These are phyloP conservation scores for Arrhopalites spinosus DNA, from an alignment of 2,888 invertebrate genomes.

Conservation along the genomic window DNA sequence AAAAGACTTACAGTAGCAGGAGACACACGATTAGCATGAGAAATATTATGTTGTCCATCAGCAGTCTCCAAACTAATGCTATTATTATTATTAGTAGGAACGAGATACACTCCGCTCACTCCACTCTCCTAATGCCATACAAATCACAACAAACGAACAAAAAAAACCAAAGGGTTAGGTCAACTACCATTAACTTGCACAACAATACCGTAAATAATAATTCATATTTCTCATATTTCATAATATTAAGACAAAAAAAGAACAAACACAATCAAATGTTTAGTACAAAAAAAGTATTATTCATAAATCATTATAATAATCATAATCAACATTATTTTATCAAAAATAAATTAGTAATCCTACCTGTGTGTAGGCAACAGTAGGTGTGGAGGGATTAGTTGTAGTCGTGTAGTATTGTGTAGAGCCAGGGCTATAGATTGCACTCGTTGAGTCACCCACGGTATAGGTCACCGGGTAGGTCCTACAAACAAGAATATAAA, in stretches of 20 bases:
- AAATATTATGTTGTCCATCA: slow-evolving; percentile 63
- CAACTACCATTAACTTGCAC: not conserved
- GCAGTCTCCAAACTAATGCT: slow-evolving; percentile 65
- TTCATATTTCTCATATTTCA: not conserved
- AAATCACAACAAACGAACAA: not conserved
- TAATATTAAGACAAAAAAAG: no score
- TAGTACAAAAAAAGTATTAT: not conserved
- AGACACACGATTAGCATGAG: slow-evolving; percentile 81
- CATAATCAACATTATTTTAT: no score
- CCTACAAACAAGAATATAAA: no score
- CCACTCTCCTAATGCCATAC: slow-evolving; percentile 59
- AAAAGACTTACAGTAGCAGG: slow-evolving; percentile 87
- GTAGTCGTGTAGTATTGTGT: slow-evolving; percentile 74
- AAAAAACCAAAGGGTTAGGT: not conserved
- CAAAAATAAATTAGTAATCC: no score
- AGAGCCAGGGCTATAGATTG: slow-evolving; percentile 68
- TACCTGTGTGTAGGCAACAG: slow-evolving; percentile 70
- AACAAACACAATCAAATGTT: not conserved
- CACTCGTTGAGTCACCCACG: slow-evolving; percentile 66
- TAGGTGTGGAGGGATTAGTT: slow-evolving; percentile 58
- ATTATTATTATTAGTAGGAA: slow-evolving; percentile 62
- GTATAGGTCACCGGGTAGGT: slow-evolving; percentile 73
- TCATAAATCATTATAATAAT: not conserved
- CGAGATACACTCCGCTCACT: slow-evolving; percentile 63
- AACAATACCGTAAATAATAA: not conserved